Evolutionary conservation across 30 jellyfish, hydroid and myxozoan genomes (phyloP), one percentile per base, ranked within the genome.

Genomic region (Euphysa ruthae): DNA sequence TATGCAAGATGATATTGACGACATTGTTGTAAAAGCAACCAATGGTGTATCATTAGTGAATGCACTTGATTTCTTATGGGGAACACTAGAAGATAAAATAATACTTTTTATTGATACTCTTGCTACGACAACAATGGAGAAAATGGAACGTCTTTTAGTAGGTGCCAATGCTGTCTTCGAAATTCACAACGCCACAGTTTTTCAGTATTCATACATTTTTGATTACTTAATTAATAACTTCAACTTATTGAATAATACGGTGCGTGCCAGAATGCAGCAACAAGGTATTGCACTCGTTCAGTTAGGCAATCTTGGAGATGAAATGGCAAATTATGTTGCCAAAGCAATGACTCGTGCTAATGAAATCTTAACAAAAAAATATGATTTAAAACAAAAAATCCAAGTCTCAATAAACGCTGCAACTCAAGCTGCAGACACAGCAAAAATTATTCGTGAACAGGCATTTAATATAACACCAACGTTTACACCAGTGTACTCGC

Each of bases 231-330:
- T 80, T 22, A 50, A 81, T 7, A 71, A 89, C 44, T 29, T 49
- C 65, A 73, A 30, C 18, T 77, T 73, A 72, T 61, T 88, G 43
- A 73, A 71, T 8, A 52, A 71, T 14, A 49, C 87, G 1, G 91
- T 61, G 1, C 80, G 84, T 4, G 83, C 69, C 31, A 69, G 92
- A 21, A 58, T 80, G 58, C 31, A 66, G 20, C 93, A 88, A 69
- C 97, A 88, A 44, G 61, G 55, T 5, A 73, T 73, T n/a, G 97
- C 97, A 14, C 33, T 80, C 68, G 51, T 31, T 1, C 94, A 79
- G 58, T 77, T 88, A 10, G 38, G 73, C 1, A 75, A 58, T 30
- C 76, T 88, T 10, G 68, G 60, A 49, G 63, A 64, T 33, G 94
- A 88, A 34, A 58, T 88, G 60, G 12, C 63, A 18, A 77, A 63